These are phyloP conservation scores for Maniola jurtina DNA, from an alignment of 1,140 invertebrate genomes.

Conservation along the genomic window DNA sequence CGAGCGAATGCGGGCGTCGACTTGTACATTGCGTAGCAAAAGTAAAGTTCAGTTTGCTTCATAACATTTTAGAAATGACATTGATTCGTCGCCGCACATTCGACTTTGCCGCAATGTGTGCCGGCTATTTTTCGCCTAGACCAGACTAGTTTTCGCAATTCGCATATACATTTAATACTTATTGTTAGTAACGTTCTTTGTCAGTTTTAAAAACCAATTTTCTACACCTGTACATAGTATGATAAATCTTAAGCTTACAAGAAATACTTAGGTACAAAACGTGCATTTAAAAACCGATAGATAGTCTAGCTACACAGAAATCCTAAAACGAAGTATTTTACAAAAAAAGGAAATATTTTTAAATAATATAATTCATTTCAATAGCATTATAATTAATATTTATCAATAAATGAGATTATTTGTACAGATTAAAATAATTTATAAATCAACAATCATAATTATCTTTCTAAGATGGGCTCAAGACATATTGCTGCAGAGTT, in stretches of 20 bases:
- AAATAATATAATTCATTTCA: conserved; percentile 2
- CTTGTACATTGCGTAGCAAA: no score
- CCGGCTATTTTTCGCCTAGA: no score
- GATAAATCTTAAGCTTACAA: conserved; percentile 14
- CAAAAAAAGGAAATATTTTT: conserved; percentile 17
- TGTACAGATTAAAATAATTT: conserved; percentile 23
- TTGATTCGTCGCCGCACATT: no score
- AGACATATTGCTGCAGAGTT: no score
- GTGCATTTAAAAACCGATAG: conserved; percentile 11
- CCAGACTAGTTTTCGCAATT: no score
- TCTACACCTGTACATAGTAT: conserved; percentile 16
- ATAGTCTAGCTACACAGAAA: conserved; percentile 9
- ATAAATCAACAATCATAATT: conserved; percentile 5
- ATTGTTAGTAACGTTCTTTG: background rate
- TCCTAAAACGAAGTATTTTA: conserved; percentile 18
- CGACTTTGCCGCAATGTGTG: no score
- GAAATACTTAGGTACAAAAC: conserved; percentile 25
- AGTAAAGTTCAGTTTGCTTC: no score
- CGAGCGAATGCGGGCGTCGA: no score
- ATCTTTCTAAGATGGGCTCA: background rate
- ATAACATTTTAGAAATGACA: no score
- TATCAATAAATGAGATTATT: conserved; percentile 18
- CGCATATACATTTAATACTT: no score
- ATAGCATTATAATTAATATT: background rate
- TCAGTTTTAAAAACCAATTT: background rate